Conservation (phyloP, 2,888 invertebrate species). For the Caenorhabditis japonica region DNA sequence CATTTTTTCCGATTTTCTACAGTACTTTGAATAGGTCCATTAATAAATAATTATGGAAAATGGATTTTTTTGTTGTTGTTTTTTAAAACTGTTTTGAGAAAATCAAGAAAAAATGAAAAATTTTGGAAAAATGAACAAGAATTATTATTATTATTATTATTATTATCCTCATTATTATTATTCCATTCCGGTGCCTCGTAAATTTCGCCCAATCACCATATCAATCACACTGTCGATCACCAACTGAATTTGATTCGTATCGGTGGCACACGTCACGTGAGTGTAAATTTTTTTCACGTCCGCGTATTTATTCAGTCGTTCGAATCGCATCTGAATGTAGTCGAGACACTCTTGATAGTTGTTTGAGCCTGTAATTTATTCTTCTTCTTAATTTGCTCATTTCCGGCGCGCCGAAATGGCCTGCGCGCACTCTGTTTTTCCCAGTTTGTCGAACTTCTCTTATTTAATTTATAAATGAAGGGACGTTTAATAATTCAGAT, state of each 20-base stretch:
- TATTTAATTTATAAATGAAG: no score
- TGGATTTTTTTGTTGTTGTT: not conserved
- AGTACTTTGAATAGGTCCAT: no score
- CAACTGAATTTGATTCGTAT: constrained; percentile 61
- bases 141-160: no score
- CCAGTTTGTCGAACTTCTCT: no score
- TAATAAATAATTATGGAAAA: not conserved
- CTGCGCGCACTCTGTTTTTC: no score
- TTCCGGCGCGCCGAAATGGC: no score
- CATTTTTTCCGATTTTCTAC: no score
- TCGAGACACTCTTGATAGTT: constrained; percentile 35
- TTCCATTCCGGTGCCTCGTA: constrained; percentile 63
- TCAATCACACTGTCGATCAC: constrained; percentile 65
- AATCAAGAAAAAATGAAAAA: not conserved
- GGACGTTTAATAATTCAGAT: no score
- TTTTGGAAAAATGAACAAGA: not conserved
- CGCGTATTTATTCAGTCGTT: constrained; percentile 34
- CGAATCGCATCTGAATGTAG: constrained; percentile 47
- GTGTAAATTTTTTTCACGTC: constrained; percentile 51
- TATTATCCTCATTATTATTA: no score
- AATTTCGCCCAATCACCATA: constrained; percentile 63
- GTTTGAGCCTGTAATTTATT: constrained; percentile 41
- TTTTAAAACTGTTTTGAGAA: no score
- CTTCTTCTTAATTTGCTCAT: no score
- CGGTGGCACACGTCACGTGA: constrained; percentile 61